Percentiles rank a stretch among this genome's conserved stretches.
Conservation (phyloP, 2,113 vertebrate species). For the Serilophus lunatus region DNA sequence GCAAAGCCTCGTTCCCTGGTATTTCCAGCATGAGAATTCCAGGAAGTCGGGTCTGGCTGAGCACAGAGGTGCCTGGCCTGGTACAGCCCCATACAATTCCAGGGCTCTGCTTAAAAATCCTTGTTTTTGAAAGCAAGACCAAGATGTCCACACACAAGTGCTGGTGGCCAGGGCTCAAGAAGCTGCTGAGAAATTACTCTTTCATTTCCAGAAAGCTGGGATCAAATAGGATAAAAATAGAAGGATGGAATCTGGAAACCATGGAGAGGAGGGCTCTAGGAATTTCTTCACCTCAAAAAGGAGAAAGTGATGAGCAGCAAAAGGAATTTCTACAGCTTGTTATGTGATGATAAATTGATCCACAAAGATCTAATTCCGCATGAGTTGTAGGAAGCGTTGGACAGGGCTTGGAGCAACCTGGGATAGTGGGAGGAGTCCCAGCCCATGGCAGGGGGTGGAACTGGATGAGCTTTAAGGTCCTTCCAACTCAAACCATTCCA, state of each 20-base stretch:
- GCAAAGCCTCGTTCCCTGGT: background rate
- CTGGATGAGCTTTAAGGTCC: background rate
- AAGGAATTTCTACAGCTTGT: background rate
- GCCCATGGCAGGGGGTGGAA: background rate
- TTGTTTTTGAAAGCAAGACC: background rate
- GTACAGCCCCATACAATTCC: background rate
- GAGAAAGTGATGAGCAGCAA: background rate
- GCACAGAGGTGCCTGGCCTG: background rate
- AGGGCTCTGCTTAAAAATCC: background rate
- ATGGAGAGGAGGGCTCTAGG: background rate
- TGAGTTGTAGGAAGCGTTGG: background rate
- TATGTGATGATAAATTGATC: background rate
- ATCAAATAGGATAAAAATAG: background rate
- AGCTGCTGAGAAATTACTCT: background rate
- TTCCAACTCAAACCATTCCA: background rate
- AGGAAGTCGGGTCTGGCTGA: background rate
- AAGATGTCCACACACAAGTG: background rate
- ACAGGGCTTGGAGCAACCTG: background rate
- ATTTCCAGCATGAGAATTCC: background rate
- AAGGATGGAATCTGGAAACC: background rate
- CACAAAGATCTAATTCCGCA: background rate
- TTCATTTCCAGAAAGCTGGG: background rate
- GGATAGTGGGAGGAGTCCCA: background rate
- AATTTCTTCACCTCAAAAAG: background rate
- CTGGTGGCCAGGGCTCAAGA: background rate